Evolutionary conservation across 2,888 invertebrate genomes (phyloP).

Genomic region (Scaptomyza caliginosa): DNA sequence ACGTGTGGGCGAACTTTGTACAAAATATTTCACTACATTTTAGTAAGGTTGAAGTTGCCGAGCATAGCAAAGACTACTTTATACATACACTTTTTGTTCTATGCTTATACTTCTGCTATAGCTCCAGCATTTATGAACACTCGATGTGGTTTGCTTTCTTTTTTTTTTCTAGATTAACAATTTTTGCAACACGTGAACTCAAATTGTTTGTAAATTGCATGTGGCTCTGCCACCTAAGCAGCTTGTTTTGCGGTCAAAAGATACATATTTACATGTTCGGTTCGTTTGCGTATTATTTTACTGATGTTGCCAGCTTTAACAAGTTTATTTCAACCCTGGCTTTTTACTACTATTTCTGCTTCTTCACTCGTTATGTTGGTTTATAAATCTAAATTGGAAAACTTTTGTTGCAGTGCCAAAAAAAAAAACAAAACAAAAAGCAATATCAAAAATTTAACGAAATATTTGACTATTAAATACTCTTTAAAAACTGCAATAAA

Average conservation of each 20-base stretch:
- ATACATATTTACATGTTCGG: constrained; percentile 6
- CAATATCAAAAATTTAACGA: not conserved
- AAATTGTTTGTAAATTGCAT: constrained; percentile 49
- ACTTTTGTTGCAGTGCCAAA: constrained; percentile 43
- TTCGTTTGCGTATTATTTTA: constrained; percentile 4
- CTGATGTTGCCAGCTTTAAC: constrained; percentile 13
- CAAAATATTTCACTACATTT: constrained; percentile 55
- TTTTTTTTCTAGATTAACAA: constrained; percentile 44
- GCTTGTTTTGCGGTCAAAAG: constrained; percentile 12
- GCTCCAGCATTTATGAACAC: constrained; percentile 27
- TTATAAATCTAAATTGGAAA: constrained; percentile 72
- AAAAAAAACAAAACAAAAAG: constrained; percentile 1
- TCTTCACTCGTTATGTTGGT: constrained; percentile 29
- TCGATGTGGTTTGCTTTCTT: constrained; percentile 13
- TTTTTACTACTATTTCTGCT: constrained; percentile 18
- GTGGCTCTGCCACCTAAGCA: constrained; percentile 11
- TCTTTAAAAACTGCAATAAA: not conserved
- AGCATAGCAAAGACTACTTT: constrained; percentile 13
- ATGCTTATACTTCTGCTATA: not conserved
- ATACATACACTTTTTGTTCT: not conserved
- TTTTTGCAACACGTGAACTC: constrained; percentile 12
- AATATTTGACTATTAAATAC: not conserved
- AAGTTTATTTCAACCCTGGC: not conserved
- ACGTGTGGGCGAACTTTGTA: constrained; percentile 44
- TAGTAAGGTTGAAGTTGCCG: constrained; percentile 14